Conservation (phyloP, 2,888 invertebrate genomes). For the Spisula solida region DNA sequence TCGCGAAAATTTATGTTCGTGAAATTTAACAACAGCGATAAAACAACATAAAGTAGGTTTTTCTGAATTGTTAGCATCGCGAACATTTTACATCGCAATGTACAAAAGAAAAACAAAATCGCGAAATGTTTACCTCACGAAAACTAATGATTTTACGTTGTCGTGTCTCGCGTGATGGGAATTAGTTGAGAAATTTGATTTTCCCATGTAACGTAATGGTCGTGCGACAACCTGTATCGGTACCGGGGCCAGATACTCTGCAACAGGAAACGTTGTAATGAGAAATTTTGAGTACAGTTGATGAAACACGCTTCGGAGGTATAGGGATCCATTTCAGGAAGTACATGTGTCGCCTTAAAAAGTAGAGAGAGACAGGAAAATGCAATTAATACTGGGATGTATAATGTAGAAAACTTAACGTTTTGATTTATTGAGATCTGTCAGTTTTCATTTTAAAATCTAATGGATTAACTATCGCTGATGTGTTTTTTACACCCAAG, state of each 20-base stretch:
- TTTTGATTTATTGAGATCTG: slow-evolving; percentile 5
- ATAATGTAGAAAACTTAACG: background rate
- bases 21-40: background rate
- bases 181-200: background rate
- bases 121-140: background rate
- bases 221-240: background rate
- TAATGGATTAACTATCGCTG: slow-evolving; percentile 2
- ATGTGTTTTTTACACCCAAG: background rate
- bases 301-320: background rate
- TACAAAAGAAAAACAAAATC: background rate
- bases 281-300: background rate
- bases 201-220: slow-evolving; percentile 6
- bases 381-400: background rate
- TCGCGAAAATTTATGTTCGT: background rate
- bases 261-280: background rate
- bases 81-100: background rate
- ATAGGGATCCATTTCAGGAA: background rate
- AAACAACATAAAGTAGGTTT: background rate
- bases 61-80: background rate
- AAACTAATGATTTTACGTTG: background rate
- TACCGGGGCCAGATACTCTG: background rate
- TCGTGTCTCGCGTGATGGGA: background rate
- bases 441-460: background rate
- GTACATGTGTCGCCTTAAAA: background rate
- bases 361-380: background rate